These are phyloP conservation scores for Oscheius sp. DNA, from an alignment of 2,888 invertebrate genomes.

Conservation along the genomic window DNA sequence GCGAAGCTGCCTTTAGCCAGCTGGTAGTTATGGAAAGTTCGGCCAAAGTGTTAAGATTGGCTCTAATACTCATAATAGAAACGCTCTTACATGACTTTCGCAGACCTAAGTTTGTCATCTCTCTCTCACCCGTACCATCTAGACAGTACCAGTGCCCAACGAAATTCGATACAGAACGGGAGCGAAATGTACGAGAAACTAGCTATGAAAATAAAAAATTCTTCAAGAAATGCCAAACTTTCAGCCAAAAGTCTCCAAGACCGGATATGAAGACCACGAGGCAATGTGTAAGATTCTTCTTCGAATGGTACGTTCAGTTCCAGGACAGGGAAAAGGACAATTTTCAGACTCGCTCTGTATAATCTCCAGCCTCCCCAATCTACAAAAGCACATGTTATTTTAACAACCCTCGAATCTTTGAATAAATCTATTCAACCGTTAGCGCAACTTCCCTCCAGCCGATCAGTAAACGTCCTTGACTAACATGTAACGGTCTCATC, in stretches of 20 bases:
- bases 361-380: not conserved
- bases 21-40: no score
- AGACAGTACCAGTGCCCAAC: no score
- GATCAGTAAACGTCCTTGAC: not conserved
- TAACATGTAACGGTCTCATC: conserved; percentile 37
- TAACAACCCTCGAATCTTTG: conserved; percentile 8
- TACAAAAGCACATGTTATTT: not conserved
- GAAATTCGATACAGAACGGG: no score
- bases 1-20: no score
- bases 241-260: conserved; percentile 17
- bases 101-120: no score
- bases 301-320: conserved; percentile 16
- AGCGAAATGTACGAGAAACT: no score
- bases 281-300: conserved; percentile 34
- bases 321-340: not conserved
- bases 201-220: no score
- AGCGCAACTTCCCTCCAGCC: not conserved
- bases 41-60: no score
- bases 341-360: conserved; percentile 31
- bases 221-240: not conserved
- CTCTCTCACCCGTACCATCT: no score
- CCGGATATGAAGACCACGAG: conserved; percentile 14
- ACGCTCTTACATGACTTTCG: no score
- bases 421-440: conserved; percentile 19
- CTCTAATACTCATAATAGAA: no score